These are phyloP conservation scores for Leptinotarsa lineolata DNA, from an alignment of 1,140 invertebrate species.

Conservation along the genomic window DNA sequence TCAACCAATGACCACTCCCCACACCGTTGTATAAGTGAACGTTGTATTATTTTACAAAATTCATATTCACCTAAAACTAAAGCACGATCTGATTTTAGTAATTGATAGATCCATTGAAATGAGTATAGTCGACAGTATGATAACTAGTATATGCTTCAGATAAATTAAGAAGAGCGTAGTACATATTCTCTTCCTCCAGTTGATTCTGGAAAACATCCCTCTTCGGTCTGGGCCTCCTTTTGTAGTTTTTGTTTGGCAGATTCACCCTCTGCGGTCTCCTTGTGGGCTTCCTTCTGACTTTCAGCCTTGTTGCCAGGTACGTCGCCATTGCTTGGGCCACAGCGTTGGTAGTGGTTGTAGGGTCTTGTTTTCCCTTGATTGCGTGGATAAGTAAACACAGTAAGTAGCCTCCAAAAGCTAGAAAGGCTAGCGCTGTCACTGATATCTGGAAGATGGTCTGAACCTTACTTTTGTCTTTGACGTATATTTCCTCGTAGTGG, in stretches of 20 bases:
- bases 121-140: slow-evolving; percentile 45
- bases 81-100: too few species aligned
- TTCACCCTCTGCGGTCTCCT: slow-evolving; percentile 35
- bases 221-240: slow-evolving; percentile 30
- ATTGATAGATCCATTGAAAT: slow-evolving; percentile 37
- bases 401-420: slow-evolving; percentile 79
- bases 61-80: too few species aligned
- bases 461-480: slow-evolving; percentile 59
- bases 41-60: too few species aligned
- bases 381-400: slow-evolving; percentile 73
- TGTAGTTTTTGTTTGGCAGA: slow-evolving; percentile 40
- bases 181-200: slow-evolving; percentile 49
- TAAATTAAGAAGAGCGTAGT: slow-evolving; percentile 57
- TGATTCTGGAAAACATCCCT: slow-evolving; percentile 11
- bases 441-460: slow-evolving; percentile 73
- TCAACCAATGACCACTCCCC: too few species aligned
- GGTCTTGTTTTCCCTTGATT: slow-evolving; percentile 62
- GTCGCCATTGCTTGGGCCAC: slow-evolving; percentile 11
- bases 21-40: too few species aligned
- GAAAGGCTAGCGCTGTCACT: slow-evolving; percentile 73
- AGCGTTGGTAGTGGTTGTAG: slow-evolving; percentile 40
- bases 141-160: slow-evolving; percentile 61
- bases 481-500: slow-evolving; percentile 54
- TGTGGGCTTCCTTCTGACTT: slow-evolving; percentile 31
- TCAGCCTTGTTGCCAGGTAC: slow-evolving; percentile 17